Conservation (phyloP, 1,140 invertebrate species). For the Meteorus sp. region DNA sequence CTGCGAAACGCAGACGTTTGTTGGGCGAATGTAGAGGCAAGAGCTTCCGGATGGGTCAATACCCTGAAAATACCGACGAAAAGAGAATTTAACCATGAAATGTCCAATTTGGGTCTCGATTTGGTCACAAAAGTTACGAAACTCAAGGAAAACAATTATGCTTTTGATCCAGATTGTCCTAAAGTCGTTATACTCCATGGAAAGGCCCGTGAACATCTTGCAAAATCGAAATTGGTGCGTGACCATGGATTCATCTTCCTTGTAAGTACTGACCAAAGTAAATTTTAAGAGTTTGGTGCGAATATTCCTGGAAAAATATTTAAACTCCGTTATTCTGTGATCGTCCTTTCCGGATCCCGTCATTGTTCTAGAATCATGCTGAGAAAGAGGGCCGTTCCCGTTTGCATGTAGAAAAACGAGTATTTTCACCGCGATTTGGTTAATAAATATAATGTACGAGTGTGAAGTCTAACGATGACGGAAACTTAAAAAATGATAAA, state of each 20-base stretch:
- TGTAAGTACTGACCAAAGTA: constrained; percentile 55
- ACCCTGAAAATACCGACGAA: constrained; percentile 60
- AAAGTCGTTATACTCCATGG: constrained; percentile 71
- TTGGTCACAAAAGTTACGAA: constrained; percentile 27
- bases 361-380: too few relatives aligned
- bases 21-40: constrained; percentile 62
- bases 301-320: too few relatives aligned
- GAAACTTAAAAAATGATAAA: too few relatives aligned
- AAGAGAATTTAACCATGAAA: constrained; percentile 41
- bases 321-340: background rate
- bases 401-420: too few relatives aligned
- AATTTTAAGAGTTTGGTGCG: background rate
- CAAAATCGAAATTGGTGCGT: constrained; percentile 63
- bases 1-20: constrained; percentile 64
- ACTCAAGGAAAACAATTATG: constrained; percentile 40
- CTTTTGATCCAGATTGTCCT: constrained; percentile 69
- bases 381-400: too few relatives aligned
- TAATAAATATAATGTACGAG: too few relatives aligned
- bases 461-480: too few relatives aligned
- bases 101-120: constrained; percentile 43
- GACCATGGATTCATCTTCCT: constrained; percentile 65
- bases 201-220: constrained; percentile 60
- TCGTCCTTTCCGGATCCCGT: too few relatives aligned
- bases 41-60: constrained; percentile 77
- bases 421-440: too few relatives aligned